These are phyloP conservation scores for Numenius arquata DNA, from an alignment of 2,113 vertebrate species.

Conservation along the genomic window DNA sequence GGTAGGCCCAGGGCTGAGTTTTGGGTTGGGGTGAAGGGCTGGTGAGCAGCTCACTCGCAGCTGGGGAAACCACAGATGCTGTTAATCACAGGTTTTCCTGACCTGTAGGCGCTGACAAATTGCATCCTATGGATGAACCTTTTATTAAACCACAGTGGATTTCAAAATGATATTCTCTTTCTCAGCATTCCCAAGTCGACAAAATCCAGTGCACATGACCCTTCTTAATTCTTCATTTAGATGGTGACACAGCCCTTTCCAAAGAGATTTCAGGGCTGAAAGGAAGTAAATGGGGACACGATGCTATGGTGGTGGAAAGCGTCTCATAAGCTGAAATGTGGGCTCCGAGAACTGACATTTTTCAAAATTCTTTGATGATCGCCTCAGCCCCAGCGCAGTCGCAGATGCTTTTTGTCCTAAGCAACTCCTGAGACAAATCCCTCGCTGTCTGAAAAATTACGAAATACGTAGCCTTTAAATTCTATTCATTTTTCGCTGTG, in stretches of 20 bases:
- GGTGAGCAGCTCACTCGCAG: background rate
- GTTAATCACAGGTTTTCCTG: constrained; percentile 51
- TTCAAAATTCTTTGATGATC: background rate
- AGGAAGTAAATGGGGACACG: background rate
- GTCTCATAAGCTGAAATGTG: background rate
- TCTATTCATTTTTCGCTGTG: accelerated
- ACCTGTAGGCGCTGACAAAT: constrained; percentile 59
- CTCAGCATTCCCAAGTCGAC: background rate
- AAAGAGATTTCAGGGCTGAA: background rate
- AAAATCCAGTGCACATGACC: background rate
- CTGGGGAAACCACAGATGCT: constrained; percentile 50
- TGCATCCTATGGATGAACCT: constrained; percentile 48
- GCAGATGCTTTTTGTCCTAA: background rate
- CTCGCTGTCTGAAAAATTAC: background rate
- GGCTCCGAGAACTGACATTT: background rate
- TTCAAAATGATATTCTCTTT: background rate
- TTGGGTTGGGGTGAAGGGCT: background rate
- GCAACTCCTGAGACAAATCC: background rate
- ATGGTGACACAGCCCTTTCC: background rate
- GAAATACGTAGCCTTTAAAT: background rate
- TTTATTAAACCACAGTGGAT: constrained; percentile 46
- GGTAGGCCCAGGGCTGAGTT: constrained; percentile 10
- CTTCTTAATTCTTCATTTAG: background rate
- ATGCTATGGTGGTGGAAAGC: background rate
- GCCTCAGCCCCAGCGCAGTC: background rate